Evolutionary conservation across 2,888 invertebrate genomes (phyloP), one percentile per base, ranked within the genome.

Genomic region (Eumacrocentrus americanus): DNA sequence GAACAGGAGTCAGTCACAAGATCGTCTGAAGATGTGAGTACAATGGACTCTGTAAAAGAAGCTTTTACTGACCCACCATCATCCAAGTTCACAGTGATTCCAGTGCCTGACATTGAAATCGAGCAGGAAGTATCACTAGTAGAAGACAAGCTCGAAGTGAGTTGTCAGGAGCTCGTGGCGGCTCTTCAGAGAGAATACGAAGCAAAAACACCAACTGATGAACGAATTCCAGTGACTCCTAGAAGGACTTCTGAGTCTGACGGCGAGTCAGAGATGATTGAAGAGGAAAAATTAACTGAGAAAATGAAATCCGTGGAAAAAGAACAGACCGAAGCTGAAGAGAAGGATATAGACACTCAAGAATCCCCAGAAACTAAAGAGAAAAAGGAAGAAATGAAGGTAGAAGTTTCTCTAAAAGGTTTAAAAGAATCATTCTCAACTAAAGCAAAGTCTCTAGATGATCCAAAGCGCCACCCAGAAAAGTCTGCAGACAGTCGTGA

Each of bases 151-250:
- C 61, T 80, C 53, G 80, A 80, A 14, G 55, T 79, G 4, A 79
- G 78, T 59, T 79, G 79, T 48, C 79, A 81, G 59, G 79, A 81
- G 54, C 62, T 81, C 22, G 71, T 80, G 2, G 79, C 76, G n/a
- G 75, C 77, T 0, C 58, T 79, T 38, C 76, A 79, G 35, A 70
- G 75, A 12, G 79, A 81, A 52, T 73, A 76, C 25, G 77, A 80
- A 16, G 74, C 75, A 0, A 79, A 77, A 55, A 77, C 78, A 2
- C 78, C 77, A 2, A 79, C 77, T 0, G 74, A 75, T 1, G 76
- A 75, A 44, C 11, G 20, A 14, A 50, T 51, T 44, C 50, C 60
- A 3, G 4, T 55, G 12, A 51, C 60, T 14, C 60, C 55, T 6
- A 14, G 54, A 14, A 35, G 51, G 44, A 37, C 37, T 6, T 60